Evolutionary conservation across 2,888 invertebrate genomes (phyloP).

Genomic region (Apamea epomidion): DNA sequence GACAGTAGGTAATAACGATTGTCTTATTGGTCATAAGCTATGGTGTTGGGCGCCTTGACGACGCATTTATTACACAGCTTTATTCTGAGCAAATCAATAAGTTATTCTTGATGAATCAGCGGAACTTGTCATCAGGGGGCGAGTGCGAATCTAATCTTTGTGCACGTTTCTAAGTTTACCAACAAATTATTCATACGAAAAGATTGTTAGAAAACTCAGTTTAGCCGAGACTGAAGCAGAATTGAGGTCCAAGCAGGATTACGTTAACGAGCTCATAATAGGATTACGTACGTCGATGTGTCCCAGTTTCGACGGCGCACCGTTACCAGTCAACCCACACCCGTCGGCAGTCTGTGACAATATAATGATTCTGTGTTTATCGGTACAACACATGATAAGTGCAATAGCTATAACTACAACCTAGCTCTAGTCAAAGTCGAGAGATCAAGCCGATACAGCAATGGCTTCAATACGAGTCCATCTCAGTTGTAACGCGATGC

Average conservation of each 20-base stretch:
- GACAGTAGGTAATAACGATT: slow-evolving; percentile 69
- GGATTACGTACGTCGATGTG: slow-evolving; percentile 86
- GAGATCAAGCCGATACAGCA: slow-evolving; percentile 62
- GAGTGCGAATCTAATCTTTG: slow-evolving; percentile 41
- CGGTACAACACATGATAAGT: slow-evolving; percentile 75
- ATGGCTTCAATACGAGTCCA: slow-evolving; percentile 67
- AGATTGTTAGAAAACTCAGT: slow-evolving; percentile 64
- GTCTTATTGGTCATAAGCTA: slow-evolving; percentile 72
- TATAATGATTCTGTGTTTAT: slow-evolving; percentile 87
- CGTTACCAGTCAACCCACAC: slow-evolving; percentile 84
- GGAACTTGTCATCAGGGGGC: slow-evolving; percentile 42
- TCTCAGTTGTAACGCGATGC: slow-evolving; percentile 71
- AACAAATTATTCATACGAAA: slow-evolving; percentile 39
- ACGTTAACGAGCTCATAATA: slow-evolving; percentile 89
- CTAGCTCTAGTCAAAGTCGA: slow-evolving; percentile 75
- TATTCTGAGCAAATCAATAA: slow-evolving; percentile 70
- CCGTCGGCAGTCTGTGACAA: slow-evolving; percentile 83
- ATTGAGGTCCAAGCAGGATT: slow-evolving; percentile 82
- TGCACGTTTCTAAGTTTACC: slow-evolving; percentile 30
- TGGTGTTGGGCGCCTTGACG: slow-evolving; percentile 70
- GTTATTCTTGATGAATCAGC: slow-evolving; percentile 70
- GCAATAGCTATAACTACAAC: slow-evolving; percentile 59
- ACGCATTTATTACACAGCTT: slow-evolving; percentile 68
- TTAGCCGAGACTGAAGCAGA: slow-evolving; percentile 73
- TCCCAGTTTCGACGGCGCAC: slow-evolving; percentile 83